A percentile compares a stretch with the other conserved stretches of the same genome.
phyloP scores from a whole-genome alignment of 2,797 vertebrate genomes.

The Alca torda region DNA sequence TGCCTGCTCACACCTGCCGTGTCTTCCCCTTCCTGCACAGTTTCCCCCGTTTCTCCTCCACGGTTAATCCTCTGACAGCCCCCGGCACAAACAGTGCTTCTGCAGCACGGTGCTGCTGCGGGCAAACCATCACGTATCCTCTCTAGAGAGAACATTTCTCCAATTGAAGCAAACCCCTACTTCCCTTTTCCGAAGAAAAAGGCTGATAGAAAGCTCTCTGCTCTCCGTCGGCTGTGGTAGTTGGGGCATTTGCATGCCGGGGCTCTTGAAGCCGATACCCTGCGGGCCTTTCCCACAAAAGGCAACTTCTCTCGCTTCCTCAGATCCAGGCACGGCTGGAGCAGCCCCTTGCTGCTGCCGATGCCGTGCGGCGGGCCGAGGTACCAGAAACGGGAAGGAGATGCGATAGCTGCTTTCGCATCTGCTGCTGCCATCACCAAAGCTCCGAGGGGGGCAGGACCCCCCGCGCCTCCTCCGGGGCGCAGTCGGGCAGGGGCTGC shows the following conservation, averaged over 20 bases:
- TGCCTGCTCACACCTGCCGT: not conserved
- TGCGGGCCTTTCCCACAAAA: rapidly evolving
- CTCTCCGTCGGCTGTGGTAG: not conserved
- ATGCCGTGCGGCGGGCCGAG: not conserved
- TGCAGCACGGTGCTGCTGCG: rapidly evolving
- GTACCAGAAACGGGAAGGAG: not conserved
- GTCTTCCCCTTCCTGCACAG: not conserved
- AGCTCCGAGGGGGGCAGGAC: not conserved
- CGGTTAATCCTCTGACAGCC: not conserved
- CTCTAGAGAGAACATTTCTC: not conserved
- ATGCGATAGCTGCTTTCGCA: not conserved
- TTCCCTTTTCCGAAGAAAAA: not conserved
- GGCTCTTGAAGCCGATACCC: not conserved
- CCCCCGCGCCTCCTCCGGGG: not conserved
- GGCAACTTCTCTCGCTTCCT: not conserved
- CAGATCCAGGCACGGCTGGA: rapidly evolving
- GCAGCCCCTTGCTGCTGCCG: not conserved
- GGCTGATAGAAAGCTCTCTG: not conserved
- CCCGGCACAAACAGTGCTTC: not conserved
- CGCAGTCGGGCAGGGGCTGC: not conserved
- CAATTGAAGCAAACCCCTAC: not conserved
- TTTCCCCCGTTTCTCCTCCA: not conserved
- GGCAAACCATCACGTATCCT: not conserved
- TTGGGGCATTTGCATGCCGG: no score
- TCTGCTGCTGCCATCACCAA: not conserved